phyloP scores from a whole-genome alignment of 2,797 vertebrate species.

The Monodelphis domestica region DNA sequence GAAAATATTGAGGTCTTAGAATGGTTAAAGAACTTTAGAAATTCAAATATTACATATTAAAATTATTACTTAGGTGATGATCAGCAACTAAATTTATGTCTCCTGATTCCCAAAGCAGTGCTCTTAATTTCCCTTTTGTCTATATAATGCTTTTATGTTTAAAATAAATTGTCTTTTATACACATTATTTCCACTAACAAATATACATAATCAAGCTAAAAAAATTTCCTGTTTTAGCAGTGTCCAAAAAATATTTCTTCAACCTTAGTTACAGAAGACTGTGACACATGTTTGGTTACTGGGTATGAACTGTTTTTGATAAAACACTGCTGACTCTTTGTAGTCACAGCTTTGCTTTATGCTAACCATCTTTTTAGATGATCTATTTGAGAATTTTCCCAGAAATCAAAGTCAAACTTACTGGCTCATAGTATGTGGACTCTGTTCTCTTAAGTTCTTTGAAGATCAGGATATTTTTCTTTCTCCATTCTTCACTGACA shows the following conservation, averaged over 20 bases:
- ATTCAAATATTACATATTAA: neutral
- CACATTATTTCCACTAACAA: neutral
- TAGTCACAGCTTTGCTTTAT: neutral
- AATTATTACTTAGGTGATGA: neutral
- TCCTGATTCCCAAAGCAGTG: neutral
- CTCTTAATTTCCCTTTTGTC: neutral
- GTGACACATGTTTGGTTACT: neutral
- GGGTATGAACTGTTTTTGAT: neutral
- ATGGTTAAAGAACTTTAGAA: conserved; percentile 31
- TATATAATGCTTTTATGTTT: neutral
- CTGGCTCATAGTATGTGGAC: neutral
- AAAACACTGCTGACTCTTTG: neutral
- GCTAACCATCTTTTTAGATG: too few species aligned
- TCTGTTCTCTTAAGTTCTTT: neutral
- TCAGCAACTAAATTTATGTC: neutral
- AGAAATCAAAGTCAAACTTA: neutral
- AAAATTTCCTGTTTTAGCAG: neutral
- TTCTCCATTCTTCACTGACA: neutral
- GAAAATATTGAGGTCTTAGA: conserved; percentile 15
- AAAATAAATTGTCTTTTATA: neutral
- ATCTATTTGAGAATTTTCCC: neutral
- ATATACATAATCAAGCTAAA: neutral
- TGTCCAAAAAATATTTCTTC: neutral
- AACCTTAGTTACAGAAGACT: neutral
- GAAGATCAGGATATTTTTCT: neutral